Evolutionary conservation across 2,888 invertebrate species (phyloP).

Genomic region (Malthinus flaveolus): DNA sequence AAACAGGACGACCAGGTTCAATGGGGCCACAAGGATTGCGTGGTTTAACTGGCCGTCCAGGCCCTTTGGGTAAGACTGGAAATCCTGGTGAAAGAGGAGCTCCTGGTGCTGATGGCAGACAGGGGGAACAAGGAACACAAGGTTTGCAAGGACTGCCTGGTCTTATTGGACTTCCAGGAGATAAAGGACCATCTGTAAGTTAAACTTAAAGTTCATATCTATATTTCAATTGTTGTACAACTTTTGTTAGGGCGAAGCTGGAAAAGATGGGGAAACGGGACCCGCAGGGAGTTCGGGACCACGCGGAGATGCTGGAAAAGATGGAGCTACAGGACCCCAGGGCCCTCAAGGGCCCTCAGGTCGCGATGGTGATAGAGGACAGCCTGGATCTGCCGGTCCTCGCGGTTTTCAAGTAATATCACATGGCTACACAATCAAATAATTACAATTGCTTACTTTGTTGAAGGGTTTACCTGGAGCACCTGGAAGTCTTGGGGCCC

Average conservation of each 20-base stretch:
- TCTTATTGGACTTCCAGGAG: slow-evolving; percentile 75
- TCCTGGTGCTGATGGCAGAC: slow-evolving; percentile 82
- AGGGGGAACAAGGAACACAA: slow-evolving; percentile 79
- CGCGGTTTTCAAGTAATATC: slow-evolving; percentile 75
- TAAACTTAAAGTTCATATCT: slow-evolving; percentile 20
- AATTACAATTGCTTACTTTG: background rate
- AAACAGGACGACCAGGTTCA: slow-evolving; percentile 62
- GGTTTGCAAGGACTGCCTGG: slow-evolving; percentile 82
- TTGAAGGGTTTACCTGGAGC: slow-evolving; percentile 66
- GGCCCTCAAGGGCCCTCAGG: slow-evolving; percentile 75
- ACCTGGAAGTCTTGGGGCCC: slow-evolving; percentile 70
- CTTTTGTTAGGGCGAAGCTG: slow-evolving; percentile 68
- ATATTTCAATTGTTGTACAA: background rate
- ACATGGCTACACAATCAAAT: background rate
- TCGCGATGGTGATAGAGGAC: slow-evolving; percentile 75
- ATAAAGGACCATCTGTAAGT: slow-evolving; percentile 71
- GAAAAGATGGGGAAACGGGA: slow-evolving; percentile 80
- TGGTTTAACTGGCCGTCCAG: slow-evolving; percentile 70
- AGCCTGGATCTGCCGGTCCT: slow-evolving; percentile 74
- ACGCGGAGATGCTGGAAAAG: slow-evolving; percentile 77
- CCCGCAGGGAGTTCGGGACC: slow-evolving; percentile 75
- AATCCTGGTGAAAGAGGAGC: slow-evolving; percentile 73
- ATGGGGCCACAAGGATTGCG: slow-evolving; percentile 63
- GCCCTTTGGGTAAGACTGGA: slow-evolving; percentile 71
- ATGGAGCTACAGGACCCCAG: slow-evolving; percentile 74